phyloP scores from a whole-genome alignment of 92 coral and sea anemone species.

The Montipora capitata region DNA sequence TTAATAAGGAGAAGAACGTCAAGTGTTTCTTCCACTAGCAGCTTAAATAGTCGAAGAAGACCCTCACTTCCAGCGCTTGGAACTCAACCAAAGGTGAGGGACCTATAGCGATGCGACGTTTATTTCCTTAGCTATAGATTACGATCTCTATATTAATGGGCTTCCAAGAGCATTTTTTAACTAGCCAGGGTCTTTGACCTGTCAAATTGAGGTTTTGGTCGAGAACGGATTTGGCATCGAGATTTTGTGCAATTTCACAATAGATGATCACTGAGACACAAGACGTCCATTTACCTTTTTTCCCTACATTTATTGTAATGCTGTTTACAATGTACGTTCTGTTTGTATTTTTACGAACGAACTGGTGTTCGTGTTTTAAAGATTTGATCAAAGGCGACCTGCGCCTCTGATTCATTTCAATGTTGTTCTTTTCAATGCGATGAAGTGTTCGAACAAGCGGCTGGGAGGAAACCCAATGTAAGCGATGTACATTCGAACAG shows the following conservation, averaged over 20 bases:
- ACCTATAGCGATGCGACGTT: conserved; percentile 34
- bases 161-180: conserved; percentile 59
- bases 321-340: conserved; percentile 69
- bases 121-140: conserved; percentile 64
- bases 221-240: conserved; percentile 42
- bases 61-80: conserved; percentile 99
- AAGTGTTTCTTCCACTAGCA: conserved; percentile 87
- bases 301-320: conserved; percentile 74
- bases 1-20: conserved; percentile 88
- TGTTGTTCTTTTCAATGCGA: conserved; percentile 66
- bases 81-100: conserved; percentile 93
- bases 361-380: conserved; percentile 26
- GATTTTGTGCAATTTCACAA: conserved; percentile 43
- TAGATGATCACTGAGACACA: conserved; percentile 56
- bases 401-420: conserved; percentile 51
- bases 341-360: conserved; percentile 59
- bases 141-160: conserved; percentile 68
- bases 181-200: conserved; percentile 62
- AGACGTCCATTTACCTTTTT: conserved; percentile 64
- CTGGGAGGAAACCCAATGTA: conserved; percentile 54
- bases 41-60: conserved; percentile 88
- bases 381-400: conserved; percentile 32
- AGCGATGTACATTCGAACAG: conserved; percentile 67
- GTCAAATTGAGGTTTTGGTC: conserved; percentile 27
- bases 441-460: conserved; percentile 54